Percentiles rank a stretch among this genome's conserved stretches.
phyloP scores from a whole-genome alignment of 1,140 invertebrate species.

The Phymastichus coffea region DNA sequence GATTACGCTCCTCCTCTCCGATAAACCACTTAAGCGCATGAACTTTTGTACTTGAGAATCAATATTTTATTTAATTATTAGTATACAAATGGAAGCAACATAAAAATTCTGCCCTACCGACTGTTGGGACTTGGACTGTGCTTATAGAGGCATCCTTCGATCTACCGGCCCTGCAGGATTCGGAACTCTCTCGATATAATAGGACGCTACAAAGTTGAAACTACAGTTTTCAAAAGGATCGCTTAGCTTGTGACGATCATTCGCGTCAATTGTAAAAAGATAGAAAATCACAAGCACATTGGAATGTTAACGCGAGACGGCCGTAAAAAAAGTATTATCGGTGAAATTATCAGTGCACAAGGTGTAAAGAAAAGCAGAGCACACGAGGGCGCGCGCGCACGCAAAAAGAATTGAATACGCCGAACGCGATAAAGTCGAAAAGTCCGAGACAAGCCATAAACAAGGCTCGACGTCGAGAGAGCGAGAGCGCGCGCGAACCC shows the following conservation, averaged over 20 bases:
- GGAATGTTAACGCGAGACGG: background rate
- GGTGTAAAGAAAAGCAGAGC: background rate
- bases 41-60: too few relatives aligned
- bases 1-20: too few relatives aligned
- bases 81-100: too few relatives aligned
- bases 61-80: too few relatives aligned
- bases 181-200: slow-evolving; percentile 17
- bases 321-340: background rate
- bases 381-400: too few relatives aligned
- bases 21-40: too few relatives aligned
- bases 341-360: background rate
- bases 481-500: too few relatives aligned
- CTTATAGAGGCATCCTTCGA: background rate
- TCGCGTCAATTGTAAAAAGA: too few relatives aligned
- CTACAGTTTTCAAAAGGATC: too few relatives aligned
- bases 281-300: background rate
- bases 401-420: background rate
- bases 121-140: slow-evolving; percentile 15
- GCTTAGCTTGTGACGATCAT: too few relatives aligned
- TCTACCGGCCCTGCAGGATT: background rate
- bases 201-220: slow-evolving; percentile 9
- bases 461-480: too few relatives aligned
- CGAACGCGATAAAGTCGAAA: slow-evolving; percentile 12
- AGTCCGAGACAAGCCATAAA: slow-evolving; percentile 11
- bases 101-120: slow-evolving; percentile 29